These are phyloP conservation scores for Morphnarchus princeps DNA, from an alignment of 2,113 vertebrate species.

Conservation along the genomic window DNA sequence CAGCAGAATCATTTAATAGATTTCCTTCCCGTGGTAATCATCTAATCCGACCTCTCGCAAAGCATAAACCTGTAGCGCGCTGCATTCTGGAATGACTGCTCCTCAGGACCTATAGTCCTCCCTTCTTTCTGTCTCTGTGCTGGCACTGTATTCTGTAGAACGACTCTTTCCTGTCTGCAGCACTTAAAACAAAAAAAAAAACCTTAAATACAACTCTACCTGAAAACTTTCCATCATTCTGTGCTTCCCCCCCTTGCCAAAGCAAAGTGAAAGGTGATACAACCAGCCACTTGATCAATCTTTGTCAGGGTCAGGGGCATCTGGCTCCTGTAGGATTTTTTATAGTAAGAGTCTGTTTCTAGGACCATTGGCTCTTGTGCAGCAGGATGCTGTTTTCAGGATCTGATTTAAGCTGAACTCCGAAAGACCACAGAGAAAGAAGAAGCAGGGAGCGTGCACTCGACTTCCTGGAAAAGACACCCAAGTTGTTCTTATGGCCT, in stretches of 20 bases:
- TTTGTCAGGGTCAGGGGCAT: background rate
- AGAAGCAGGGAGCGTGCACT: background rate
- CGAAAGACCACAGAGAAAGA: background rate
- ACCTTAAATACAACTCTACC: background rate
- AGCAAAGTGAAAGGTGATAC: background rate
- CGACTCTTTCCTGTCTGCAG: background rate
- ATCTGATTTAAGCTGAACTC: background rate
- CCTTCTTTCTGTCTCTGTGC: background rate
- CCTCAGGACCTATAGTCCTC: background rate
- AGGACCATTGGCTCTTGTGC: background rate
- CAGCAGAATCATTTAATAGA: background rate
- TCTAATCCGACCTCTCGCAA: background rate
- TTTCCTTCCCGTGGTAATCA: background rate
- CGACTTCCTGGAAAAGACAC: slow-evolving; percentile 13
- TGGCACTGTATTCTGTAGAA: background rate
- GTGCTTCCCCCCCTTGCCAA: background rate
- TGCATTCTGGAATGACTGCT: background rate
- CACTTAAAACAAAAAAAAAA: background rate
- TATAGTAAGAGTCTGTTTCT: background rate
- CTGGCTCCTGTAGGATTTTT: background rate
- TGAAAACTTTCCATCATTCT: slow-evolving; percentile 1
- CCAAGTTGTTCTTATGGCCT: background rate
- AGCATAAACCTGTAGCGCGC: background rate
- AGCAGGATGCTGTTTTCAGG: background rate
- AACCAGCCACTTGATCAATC: background rate